phyloP scores from a whole-genome alignment of 2,113 vertebrate species.

The Solea solea region DNA sequence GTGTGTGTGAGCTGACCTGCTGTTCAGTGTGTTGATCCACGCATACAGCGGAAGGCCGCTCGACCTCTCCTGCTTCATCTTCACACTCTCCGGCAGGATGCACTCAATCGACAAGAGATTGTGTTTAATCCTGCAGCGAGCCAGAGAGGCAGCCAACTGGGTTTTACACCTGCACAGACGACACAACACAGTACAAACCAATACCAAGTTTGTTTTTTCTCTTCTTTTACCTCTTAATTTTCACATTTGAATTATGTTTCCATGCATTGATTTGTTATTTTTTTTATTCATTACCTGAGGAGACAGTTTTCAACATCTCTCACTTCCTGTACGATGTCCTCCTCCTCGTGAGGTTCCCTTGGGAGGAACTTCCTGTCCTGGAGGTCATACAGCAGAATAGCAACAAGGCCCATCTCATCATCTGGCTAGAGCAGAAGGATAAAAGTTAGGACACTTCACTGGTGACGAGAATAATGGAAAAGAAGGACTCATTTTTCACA shows the following conservation, averaged over 20 bases:
- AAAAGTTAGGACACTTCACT: slow-evolving; percentile 20
- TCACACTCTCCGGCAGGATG: slow-evolving; percentile 85
- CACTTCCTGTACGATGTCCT: slow-evolving; percentile 80
- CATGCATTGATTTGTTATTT: neutral
- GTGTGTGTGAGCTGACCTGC: slow-evolving; percentile 77
- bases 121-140: slow-evolving; percentile 89
- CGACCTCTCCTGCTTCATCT: slow-evolving; percentile 82
- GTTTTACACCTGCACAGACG: slow-evolving; percentile 82
- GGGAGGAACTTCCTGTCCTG: slow-evolving; percentile 90
- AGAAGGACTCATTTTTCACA: neutral
- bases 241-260: neutral
- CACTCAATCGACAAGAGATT: slow-evolving; percentile 84
- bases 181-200: neutral
- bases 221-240: neutral
- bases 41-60: slow-evolving; percentile 84
- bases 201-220: neutral
- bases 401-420: slow-evolving; percentile 86
- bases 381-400: slow-evolving; percentile 90
- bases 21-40: slow-evolving; percentile 89
- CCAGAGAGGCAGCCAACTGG: slow-evolving; percentile 89
- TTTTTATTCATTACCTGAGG: slow-evolving; percentile 72
- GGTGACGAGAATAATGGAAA: neutral
- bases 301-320: slow-evolving; percentile 84
- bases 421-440: slow-evolving; percentile 74
- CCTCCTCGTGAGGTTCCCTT: slow-evolving; percentile 63